Evolutionary conservation across 1,140 invertebrate genomes (phyloP), one percentile per base, ranked within the genome.

Genomic region (Drosophila malerkotliana): DNA sequence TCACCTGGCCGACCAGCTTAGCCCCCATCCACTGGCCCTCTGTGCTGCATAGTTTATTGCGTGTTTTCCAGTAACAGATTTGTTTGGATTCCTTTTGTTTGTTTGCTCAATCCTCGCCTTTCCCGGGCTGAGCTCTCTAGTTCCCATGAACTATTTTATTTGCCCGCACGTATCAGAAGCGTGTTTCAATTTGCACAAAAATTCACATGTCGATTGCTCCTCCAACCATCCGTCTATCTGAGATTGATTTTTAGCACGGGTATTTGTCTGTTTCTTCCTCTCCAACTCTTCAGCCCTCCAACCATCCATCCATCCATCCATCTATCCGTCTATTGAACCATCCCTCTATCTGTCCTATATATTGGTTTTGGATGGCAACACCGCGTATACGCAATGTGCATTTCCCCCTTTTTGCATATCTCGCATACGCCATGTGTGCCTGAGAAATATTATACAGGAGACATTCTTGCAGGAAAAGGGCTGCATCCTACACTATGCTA

Each of bases 151-250:
- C 49, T 54, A 53, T 56, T 72, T 76, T 81, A 82, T 82, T 82
- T 78, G 79, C 79, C 64, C 49, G 68, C 81, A 85, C 78, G 81
- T 84, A 74, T 84, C 81, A 60, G 32, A 77, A 79, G 59, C 81
- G 82, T 87, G 81, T 81, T 84, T 84, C 81, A 84, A 87, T 84
- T 84, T 87, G 82, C 81, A 77, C 82, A 87, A 83, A 77, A 73
- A 74, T 80, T 80, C 73, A 62, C 80, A 84, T 84, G 81, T 85
- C 81, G 81, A 84, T 84, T 87, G 72, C 62, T 73, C 47, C 59
- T 76, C 72, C 64, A 56, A 55, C 48, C 61, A 48, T 61, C 80
- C 71, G 54, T 69, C 79, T 85, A 77, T 73, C 49, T 76, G 57
- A 77, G 82, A 85, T 87, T 85, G 82, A 85, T 85, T 85, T 87